Evolutionary conservation across 2,888 invertebrate species (phyloP), one percentile per base, ranked within the genome.

Genomic region (Parapristionchus giblindavisi): DNA sequence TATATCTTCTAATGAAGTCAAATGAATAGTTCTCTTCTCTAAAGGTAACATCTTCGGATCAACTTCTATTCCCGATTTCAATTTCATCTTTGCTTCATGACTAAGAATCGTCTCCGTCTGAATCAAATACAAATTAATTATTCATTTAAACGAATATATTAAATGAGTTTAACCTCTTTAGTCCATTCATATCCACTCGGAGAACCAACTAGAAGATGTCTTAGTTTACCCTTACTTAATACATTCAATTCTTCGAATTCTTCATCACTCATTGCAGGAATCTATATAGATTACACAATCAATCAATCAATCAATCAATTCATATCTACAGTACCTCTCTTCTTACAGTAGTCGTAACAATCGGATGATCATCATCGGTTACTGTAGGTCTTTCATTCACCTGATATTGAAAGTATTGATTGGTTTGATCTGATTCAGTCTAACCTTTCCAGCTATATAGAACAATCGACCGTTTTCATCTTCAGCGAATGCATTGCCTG

Each of bases 181-280:
- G 79, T 83, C 87, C 88, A 88, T 32, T 80, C 80, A 65, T 85
- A 85, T 51, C 88, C 88, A 77, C 86, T 86, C 24, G 88, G 88
- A 27, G 88, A 88, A 34, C 88, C 88, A 27, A 87, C 82, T 24
- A 88, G 78, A 29, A 86, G 76, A 79, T 88, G 88, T 14, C 86
- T 77, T 51, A 88, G 76, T 75, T 85, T 85, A 2, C 87, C 87
- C 27, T 82, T 81, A 24, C 83, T 81, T 58, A 88, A 76, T 27
- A 78, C 56, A 66, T 87, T 85, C 40, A 88, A 58, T 68, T 80
- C 75, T 34, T 88, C 87, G 65, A 87, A 85, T 38, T 85, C 85
- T 48, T 72, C 78, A 17, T 84, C 84, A 21, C 72, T 73, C 83
- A 88, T 83, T 51, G 78, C 81, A 1, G 88, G 88, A 24, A 88